Percentiles rank a stretch among this genome's conserved stretches.
Evolutionary conservation across 2,113 vertebrate species (phyloP).

Genomic region (Otus sunia): DNA sequence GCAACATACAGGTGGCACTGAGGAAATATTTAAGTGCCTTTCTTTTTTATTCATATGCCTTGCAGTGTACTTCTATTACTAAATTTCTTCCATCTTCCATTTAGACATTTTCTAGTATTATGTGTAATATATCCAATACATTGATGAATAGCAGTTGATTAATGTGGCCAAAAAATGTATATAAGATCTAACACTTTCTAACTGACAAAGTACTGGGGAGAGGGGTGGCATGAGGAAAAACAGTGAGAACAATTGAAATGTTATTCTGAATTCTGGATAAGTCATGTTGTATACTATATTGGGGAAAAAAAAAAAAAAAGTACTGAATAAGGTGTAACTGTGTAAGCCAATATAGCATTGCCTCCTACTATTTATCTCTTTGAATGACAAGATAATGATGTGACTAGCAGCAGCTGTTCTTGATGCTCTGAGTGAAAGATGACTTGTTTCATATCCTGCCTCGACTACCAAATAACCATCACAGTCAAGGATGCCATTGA

Average conservation of each 20-base stretch:
- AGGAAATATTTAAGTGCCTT: background rate
- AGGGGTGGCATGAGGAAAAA: fast-evolving
- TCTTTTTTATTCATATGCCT: background rate
- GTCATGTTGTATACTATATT: background rate
- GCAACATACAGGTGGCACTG: background rate
- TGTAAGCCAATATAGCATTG: background rate
- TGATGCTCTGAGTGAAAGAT: background rate
- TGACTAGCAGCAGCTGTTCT: background rate
- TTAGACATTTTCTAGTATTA: background rate
- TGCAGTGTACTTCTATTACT: background rate
- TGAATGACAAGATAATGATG: background rate
- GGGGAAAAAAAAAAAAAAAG: too few relatives aligned
- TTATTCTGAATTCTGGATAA: background rate
- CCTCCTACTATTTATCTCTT: background rate
- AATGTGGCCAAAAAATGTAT: background rate
- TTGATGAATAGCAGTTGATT: background rate
- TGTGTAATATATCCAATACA: background rate
- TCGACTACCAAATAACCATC: background rate
- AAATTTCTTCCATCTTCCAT: background rate
- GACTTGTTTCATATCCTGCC: background rate
- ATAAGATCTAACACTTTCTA: background rate
- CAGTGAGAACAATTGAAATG: background rate
- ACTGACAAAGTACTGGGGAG: background rate
- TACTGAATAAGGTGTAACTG: background rate
- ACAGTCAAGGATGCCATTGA: background rate